These are phyloP conservation scores for Pseudomugil gertrudae DNA, from an alignment of 2,797 vertebrate genomes.

Conservation along the genomic window DNA sequence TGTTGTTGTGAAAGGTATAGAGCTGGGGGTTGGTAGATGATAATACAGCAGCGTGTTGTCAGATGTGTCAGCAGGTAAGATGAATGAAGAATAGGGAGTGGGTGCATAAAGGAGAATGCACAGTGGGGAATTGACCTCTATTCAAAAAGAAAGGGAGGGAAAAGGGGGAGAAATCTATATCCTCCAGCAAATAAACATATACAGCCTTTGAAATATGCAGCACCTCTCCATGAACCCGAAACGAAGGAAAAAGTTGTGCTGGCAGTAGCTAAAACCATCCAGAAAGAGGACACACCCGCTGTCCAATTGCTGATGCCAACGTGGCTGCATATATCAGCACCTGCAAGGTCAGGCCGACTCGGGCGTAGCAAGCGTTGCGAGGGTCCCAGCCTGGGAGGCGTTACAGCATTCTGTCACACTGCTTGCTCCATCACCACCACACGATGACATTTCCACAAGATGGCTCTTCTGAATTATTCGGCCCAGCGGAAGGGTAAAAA, in stretches of 20 bases:
- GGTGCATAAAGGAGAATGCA: conserved; percentile 67
- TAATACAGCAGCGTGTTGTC: conserved; percentile 76
- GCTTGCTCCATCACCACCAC: conserved; percentile 73
- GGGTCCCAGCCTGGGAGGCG: conserved; percentile 64
- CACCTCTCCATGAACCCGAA: conserved; percentile 72
- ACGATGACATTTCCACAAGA: conserved; percentile 82
- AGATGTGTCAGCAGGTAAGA: conserved; percentile 78
- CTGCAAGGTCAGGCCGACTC: conserved; percentile 78
- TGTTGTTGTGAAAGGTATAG: conserved; percentile 65
- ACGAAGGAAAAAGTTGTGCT: conserved; percentile 34
- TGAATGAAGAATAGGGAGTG: conserved; percentile 72
- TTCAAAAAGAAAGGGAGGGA: conserved; percentile 52
- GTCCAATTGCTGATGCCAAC: conserved; percentile 66
- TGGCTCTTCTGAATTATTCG: conserved; percentile 80
- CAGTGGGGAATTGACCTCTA: conserved; percentile 74
- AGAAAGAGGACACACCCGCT: conserved; percentile 50
- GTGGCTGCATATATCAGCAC: conserved; percentile 76
- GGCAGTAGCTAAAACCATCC: conserved; percentile 28
- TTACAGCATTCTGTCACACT: conserved; percentile 76
- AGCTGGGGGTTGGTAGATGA: conserved; percentile 69
- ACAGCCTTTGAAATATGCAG: conserved; percentile 61
- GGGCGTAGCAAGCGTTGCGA: conserved; percentile 63
- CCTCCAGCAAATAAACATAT: conserved; percentile 69
- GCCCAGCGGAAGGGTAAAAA: conserved; percentile 75
- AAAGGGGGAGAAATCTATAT: conserved; percentile 62